Evolutionary conservation across 1,140 invertebrate species (phyloP).

Genomic region (Trypoxylus dichotomus): DNA sequence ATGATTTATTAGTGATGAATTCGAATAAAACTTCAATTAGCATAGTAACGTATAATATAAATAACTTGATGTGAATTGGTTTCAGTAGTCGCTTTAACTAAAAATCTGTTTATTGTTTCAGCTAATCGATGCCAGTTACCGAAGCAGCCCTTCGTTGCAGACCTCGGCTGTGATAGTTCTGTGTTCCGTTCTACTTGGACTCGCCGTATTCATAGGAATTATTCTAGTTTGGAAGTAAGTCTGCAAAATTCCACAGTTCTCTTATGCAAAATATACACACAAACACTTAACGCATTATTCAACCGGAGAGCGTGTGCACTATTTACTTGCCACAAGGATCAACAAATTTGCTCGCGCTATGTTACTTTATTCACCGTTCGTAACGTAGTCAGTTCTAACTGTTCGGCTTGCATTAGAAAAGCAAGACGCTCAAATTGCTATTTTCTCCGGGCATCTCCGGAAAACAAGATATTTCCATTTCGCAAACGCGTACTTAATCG

Average conservation of each 20-base stretch:
- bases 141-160: conserved; percentile 73
- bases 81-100: neutral
- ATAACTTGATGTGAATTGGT: too few species aligned
- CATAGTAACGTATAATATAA: too few species aligned
- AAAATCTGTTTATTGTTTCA: conserved; percentile 58
- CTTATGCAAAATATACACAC: neutral
- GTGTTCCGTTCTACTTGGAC: conserved; percentile 69
- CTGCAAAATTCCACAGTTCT: conserved; percentile 18
- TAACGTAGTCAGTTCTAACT: too few species aligned
- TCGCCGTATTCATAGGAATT: conserved; percentile 72
- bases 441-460: neutral
- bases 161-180: conserved; percentile 76
- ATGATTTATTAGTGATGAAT: too few species aligned
- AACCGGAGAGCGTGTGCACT: neutral
- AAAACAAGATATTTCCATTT: conserved; percentile 3
- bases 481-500: neutral
- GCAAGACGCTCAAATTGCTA: neutral
- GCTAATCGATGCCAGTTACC: conserved; percentile 79
- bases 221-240: conserved; percentile 83
- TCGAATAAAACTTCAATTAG: too few species aligned
- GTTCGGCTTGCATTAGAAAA: neutral
- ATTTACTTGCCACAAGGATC: too few species aligned
- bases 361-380: too few species aligned
- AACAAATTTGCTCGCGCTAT: too few species aligned
- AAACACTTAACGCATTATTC: neutral